Base-by-base conservation (phyloP, 2,888 invertebrate genomes). In the Cantharis flavilabris region DNA sequence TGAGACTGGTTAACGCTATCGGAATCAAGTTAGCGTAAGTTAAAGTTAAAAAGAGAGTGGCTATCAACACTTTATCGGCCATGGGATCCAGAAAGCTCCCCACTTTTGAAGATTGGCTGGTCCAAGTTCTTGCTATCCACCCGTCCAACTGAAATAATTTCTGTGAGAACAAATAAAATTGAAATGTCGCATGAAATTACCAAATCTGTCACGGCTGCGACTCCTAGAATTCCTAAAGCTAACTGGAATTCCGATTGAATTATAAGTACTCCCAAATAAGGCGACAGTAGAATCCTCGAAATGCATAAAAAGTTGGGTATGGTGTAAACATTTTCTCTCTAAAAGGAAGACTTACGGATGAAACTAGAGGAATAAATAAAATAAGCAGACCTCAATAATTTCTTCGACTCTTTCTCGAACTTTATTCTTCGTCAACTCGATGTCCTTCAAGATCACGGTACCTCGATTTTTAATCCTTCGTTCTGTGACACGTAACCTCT, bases 71-170 rank as follows among this genome's bases (percentile, higher is more conserved):
- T 90, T 99, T 99, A 88, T 99, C 99, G 3, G 99, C 99, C 90
- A 98, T 92, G 0, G 99, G 99, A 89, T 99, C 99, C 14, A 99
- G 88, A 85, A 98, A 97, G 76, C 97, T 97, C 0, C 99, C 99
- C 86, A 97, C 92, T 86, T 96, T 96, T 28, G 98, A 96, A 23
- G 96, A 94, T 87, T 99, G 99, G 33, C 94, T 94, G 79, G 94
- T 92, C 93, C 96, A 98, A 72, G 94, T 95, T 76, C 99, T 92
- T 0, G 99, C 99, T 86, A 99, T 98, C 93, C 95, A 97, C 9
- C 99, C 99, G 90, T 99, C 99, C 72, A 97, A 87, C 96, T 97
- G 26, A 14, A 72, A 62, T 62, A 11, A 13, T 69, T 62, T 23
- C 20, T 20, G 78, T 69, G 20, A 16, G n/a, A 62, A 62, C 14